These are phyloP conservation scores for Zapus hudsonius DNA, from an alignment of 2,113 vertebrate genomes.

Conservation along the genomic window DNA sequence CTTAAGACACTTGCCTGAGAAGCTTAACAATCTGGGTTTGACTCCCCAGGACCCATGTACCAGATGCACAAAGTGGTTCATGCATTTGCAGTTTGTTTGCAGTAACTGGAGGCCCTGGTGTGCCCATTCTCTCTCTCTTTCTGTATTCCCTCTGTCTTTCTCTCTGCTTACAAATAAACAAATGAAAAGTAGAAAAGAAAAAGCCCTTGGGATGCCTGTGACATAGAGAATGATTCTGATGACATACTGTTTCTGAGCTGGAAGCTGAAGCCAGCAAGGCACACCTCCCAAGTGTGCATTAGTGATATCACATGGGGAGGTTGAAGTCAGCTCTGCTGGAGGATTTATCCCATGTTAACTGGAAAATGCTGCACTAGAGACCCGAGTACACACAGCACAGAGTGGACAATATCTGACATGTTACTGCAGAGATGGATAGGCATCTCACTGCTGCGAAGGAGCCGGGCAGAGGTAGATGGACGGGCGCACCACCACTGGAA, in stretches of 20 bases:
- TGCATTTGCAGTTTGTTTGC: no score
- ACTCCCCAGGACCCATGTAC: no score
- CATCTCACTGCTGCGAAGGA: background rate
- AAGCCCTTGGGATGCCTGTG: background rate
- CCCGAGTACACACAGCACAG: background rate
- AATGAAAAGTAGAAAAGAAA: no score
- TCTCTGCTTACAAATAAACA: no score
- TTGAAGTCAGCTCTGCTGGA: background rate
- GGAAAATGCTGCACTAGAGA: background rate
- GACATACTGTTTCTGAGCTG: background rate
- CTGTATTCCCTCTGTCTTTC: no score
- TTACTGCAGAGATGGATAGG: background rate
- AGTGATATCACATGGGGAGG: background rate
- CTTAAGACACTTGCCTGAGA: no score
- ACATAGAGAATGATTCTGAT: background rate
- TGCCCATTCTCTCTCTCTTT: no score
- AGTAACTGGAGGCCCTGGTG: no score
- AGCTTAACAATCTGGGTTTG: no score
- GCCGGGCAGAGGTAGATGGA: no score
- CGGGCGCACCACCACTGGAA: background rate
- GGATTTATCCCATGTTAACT: background rate
- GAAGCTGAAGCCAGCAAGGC: background rate
- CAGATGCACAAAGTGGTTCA: no score
- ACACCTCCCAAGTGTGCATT: background rate
- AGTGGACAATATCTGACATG: background rate